A percentile compares a stretch with the other conserved stretches of the same genome.
Conservation (phyloP, 2,888 invertebrate genomes). For the Ophion costatus region DNA sequence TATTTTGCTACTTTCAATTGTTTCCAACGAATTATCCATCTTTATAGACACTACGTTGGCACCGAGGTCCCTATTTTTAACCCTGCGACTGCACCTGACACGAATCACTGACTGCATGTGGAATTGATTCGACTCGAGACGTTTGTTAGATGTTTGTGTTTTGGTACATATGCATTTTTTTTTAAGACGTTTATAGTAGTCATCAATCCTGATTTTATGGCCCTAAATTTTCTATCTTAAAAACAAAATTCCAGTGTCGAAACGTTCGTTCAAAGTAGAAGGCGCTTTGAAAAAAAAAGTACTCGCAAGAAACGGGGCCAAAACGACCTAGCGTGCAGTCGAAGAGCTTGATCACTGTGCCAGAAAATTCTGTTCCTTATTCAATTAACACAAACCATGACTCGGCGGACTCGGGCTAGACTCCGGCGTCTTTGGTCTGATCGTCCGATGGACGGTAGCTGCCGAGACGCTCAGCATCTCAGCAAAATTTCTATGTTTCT, state of each 20-base stretch:
- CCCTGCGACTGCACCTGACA: no score
- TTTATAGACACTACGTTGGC: no score
- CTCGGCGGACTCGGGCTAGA: constrained; percentile 56
- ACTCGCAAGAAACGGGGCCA: no score
- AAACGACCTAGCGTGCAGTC: no score
- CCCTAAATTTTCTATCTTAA: not conserved
- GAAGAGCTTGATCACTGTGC: not conserved
- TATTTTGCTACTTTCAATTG: no score
- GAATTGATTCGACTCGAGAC: no score
- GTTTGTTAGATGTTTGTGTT: no score
- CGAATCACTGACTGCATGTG: no score
- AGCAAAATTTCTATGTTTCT: not conserved
- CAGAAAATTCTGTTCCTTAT: not conserved
- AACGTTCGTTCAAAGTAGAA: no score
- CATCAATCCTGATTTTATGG: not conserved
- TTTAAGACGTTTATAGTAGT: not conserved
- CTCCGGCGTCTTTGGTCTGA: constrained; percentile 63
- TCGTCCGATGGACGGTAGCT: constrained; percentile 59
- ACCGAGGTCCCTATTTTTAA: not conserved
- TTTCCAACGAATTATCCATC: no score
- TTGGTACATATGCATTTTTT: no score
- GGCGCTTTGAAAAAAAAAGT: no score
- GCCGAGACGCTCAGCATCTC: constrained; percentile 66
- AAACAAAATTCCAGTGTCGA: not conserved
- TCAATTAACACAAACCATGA: constrained; percentile 25